Conservation (phyloP, 1,140 invertebrate genomes). For the Heterodera carotae region DNA sequence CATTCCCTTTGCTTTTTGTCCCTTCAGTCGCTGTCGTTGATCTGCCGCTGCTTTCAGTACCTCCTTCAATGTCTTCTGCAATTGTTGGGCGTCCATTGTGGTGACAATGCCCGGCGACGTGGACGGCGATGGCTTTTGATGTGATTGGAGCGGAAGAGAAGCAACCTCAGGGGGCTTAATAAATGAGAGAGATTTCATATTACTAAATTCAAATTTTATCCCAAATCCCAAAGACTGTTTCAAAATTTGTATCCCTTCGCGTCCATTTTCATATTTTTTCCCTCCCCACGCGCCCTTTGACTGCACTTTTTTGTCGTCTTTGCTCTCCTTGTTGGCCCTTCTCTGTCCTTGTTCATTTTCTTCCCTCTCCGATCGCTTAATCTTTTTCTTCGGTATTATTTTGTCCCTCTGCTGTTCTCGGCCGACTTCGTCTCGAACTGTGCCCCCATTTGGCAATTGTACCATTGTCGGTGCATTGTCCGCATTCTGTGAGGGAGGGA, state of each 20-base stretch:
- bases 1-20: conserved; percentile 22
- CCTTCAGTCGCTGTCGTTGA: conserved; percentile 37
- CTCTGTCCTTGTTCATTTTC: not conserved
- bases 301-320: not conserved
- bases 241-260: no score
- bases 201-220: no score
- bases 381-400: not conserved
- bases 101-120: not conserved
- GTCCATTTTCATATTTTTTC: no score
- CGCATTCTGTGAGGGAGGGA: not conserved
- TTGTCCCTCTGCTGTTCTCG: not conserved
- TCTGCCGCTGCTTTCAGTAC: conserved; percentile 37
- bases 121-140: not conserved
- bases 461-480: not conserved
- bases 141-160: not conserved
- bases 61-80: conserved; percentile 51
- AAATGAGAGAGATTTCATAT: not conserved
- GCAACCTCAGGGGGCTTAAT: not conserved
- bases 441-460: not conserved
- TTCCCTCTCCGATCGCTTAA: not conserved
- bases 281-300: no score
- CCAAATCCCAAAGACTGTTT: no score
- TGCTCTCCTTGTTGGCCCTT: not conserved
- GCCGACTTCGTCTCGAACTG: not conserved
- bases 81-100: conserved; percentile 22